Conservation (phyloP, 2,888 invertebrate species). For the Lasioglossum leucozonium region DNA sequence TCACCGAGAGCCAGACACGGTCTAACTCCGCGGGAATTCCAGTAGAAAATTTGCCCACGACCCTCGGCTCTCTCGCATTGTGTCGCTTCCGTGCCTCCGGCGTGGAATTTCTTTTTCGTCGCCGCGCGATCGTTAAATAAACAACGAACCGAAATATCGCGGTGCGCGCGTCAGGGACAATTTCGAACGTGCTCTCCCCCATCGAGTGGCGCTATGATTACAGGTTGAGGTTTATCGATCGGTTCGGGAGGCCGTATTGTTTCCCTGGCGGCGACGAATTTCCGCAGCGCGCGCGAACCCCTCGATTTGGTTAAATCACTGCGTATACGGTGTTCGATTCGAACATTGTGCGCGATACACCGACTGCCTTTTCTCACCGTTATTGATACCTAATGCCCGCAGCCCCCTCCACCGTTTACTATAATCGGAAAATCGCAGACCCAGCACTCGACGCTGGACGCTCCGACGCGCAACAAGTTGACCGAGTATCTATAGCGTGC, state of each 20-base stretch:
- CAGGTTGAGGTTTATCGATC: neutral
- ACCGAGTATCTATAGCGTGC: no score
- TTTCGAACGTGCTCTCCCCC: neutral
- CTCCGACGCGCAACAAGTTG: constrained; percentile 24
- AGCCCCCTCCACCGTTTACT: neutral
- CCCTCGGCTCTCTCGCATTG: no score
- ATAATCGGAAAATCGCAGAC: neutral
- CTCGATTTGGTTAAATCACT: neutral
- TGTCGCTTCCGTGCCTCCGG: neutral
- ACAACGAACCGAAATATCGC: neutral
- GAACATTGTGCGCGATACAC: neutral
- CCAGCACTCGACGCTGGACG: constrained; percentile 9
- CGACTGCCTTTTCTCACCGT: constrained; percentile 24
- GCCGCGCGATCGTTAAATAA: neutral
- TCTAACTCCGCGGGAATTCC: no score
- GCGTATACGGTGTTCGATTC: neutral
- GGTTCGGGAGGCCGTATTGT: neutral
- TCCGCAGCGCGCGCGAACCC: no score
- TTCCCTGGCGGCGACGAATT: neutral
- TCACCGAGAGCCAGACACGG: no score
- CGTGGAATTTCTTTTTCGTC: neutral
- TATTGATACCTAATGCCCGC: constrained; percentile 30
- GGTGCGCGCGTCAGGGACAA: neutral
- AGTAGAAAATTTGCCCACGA: neutral
- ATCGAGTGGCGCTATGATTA: neutral